phyloP scores from a whole-genome alignment of 2,888 invertebrate genomes.

The Ichneumon xanthorius region DNA sequence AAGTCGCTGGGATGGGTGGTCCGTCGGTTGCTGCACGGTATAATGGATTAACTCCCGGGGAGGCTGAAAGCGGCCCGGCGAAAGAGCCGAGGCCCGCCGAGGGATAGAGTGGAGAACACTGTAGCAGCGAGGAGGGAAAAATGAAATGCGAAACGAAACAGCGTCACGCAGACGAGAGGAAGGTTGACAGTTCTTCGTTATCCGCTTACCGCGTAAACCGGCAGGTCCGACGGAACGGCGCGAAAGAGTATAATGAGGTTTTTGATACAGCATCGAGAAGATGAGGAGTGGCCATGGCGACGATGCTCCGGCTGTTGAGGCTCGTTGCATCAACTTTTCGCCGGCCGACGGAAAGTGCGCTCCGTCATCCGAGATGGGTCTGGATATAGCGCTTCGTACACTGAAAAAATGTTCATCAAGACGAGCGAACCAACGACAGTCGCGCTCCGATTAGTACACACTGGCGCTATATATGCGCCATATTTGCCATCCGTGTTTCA shows the following conservation, averaged over 20 bases:
- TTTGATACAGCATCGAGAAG: slow-evolving; percentile 15
- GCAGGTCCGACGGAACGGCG: slow-evolving; percentile 18
- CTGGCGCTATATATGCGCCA: background rate
- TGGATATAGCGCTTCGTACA: background rate
- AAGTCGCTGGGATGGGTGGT: background rate
- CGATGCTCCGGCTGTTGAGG: background rate
- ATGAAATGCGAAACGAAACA: slow-evolving; percentile 24
- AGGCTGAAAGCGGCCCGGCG: slow-evolving; percentile 23
- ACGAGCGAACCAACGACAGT: slow-evolving; percentile 7
- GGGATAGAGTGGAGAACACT: background rate
- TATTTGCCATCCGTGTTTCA: slow-evolving; percentile 5
- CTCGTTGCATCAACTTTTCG: background rate
- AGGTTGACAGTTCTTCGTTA: slow-evolving; percentile 42
- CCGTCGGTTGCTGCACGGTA: slow-evolving; percentile 27
- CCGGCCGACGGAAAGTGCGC: background rate
- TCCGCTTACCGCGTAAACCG: slow-evolving; percentile 35
- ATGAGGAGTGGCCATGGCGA: background rate
- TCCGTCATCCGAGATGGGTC: background rate
- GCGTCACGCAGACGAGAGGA: slow-evolving; percentile 16
- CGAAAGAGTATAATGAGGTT: slow-evolving; percentile 1
- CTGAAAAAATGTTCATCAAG: slow-evolving; percentile 44
- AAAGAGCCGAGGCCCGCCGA: background rate
- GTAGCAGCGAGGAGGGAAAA: slow-evolving; percentile 15
- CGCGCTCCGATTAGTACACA: background rate
- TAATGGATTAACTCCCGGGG: slow-evolving; percentile 39